Evolutionary conservation across 2,888 invertebrate species (phyloP).

Genomic region (Selenia dentaria): DNA sequence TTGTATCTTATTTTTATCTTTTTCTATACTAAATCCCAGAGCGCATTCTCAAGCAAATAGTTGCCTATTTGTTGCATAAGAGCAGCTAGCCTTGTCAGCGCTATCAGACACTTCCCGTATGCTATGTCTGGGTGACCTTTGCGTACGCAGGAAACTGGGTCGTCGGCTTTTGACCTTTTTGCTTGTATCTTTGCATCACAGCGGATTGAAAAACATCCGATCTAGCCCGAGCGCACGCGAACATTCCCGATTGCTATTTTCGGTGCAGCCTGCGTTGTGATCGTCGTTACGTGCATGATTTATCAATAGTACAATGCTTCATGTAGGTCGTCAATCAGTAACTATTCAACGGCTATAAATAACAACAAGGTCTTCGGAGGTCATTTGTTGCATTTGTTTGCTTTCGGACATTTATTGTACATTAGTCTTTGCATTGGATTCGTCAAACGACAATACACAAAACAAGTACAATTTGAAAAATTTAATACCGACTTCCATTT

Average conservation of each 20-base stretch:
- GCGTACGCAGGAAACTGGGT: constrained; percentile 73
- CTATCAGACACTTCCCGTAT: constrained; percentile 75
- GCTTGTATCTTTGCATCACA: constrained; percentile 55
- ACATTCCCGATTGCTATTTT: constrained; percentile 60
- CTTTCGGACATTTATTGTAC: constrained; percentile 12
- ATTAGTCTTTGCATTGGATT: too few relatives aligned
- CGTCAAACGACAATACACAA: too few relatives aligned
- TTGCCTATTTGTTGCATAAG: constrained; percentile 11
- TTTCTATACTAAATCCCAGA: too few relatives aligned
- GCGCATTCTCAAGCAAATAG: too few relatives aligned
- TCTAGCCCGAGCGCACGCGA: constrained; percentile 55
- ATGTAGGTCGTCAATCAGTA: constrained; percentile 37
- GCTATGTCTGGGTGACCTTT: constrained; percentile 69
- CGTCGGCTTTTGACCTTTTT: constrained; percentile 81
- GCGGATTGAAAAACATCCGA: constrained; percentile 66
- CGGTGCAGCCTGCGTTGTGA: constrained; percentile 51
- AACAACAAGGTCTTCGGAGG: constrained; percentile 29
- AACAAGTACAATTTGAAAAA: too few relatives aligned
- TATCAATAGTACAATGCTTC: constrained; percentile 33
- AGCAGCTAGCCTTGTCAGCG: constrained; percentile 62
- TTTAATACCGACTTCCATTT: too few relatives aligned
- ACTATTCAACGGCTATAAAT: constrained; percentile 24
- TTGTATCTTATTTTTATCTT: too few relatives aligned
- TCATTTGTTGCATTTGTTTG: constrained; percentile 19
- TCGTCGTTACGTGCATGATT: constrained; percentile 40